A percentile compares a stretch with the other conserved stretches of the same genome.
Evolutionary conservation across 2,888 invertebrate species (phyloP).

Genomic region (Imbricaverruca yamaguchii): DNA sequence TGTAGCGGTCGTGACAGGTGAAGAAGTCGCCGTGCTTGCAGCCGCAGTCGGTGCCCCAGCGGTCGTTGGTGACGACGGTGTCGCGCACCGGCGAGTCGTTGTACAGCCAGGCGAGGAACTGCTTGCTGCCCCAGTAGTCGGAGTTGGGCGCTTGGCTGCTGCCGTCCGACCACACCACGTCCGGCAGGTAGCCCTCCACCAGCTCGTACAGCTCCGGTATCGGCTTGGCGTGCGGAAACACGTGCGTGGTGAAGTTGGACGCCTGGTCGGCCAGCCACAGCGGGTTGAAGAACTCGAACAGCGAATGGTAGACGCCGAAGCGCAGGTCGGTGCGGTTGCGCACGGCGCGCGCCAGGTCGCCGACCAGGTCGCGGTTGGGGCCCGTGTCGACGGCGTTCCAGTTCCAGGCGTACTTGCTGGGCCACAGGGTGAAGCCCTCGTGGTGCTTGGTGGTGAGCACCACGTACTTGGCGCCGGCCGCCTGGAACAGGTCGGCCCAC

Average conservation of each 20-base stretch:
- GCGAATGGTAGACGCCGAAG: constrained; percentile 34
- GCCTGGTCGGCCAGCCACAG: constrained; percentile 57
- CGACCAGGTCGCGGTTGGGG: constrained; percentile 66
- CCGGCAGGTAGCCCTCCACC: constrained; percentile 48
- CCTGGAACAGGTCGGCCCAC: constrained; percentile 74
- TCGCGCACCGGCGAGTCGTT: constrained; percentile 75
- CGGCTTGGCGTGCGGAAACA: constrained; percentile 44
- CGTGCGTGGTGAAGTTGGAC: constrained; percentile 27
- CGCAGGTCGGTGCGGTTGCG: constrained; percentile 25
- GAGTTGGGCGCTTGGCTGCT: constrained; percentile 70
- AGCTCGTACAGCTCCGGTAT: constrained; percentile 74
- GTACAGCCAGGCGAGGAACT: constrained; percentile 86
- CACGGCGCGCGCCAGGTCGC: neutral
- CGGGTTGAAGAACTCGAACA: constrained; percentile 84
- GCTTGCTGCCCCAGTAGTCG: constrained; percentile 72
- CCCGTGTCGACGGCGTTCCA: constrained; percentile 78
- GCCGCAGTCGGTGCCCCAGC: constrained; percentile 74
- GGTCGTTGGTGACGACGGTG: constrained; percentile 82
- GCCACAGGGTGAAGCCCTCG: constrained; percentile 77
- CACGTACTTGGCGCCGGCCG: constrained; percentile 79
- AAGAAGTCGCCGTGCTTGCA: constrained; percentile 85
- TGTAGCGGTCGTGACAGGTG: constrained; percentile 71
- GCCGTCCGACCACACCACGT: constrained; percentile 87
- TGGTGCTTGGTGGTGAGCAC: constrained; percentile 82
- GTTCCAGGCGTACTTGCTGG: constrained; percentile 67